Evolutionary conservation across 2,888 invertebrate species (phyloP).

Genomic region (Xestia ashworthii): DNA sequence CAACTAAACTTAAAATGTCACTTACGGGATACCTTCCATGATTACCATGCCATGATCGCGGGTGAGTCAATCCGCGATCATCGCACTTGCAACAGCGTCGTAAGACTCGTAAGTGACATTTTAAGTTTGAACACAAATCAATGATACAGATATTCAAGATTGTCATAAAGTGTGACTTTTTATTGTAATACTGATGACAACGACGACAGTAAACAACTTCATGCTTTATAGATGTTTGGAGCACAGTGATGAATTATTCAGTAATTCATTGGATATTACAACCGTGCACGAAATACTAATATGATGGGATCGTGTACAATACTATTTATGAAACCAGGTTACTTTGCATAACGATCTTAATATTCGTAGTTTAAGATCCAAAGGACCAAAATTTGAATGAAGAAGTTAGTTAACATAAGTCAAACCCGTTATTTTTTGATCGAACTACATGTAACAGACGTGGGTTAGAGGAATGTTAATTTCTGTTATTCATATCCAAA

Average conservation of each 20-base stretch:
- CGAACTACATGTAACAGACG: too few relatives aligned
- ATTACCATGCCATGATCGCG: too few relatives aligned
- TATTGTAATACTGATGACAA: background rate
- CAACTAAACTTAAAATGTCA: too few relatives aligned
- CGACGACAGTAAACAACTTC: background rate
- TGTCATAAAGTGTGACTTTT: background rate
- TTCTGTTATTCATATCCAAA: background rate
- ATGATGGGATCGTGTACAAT: background rate
- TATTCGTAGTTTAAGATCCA: background rate
- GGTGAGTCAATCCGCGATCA: too few relatives aligned
- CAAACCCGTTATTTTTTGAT: background rate
- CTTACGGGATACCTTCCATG: too few relatives aligned
- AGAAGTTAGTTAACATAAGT: background rate
- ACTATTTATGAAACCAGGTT: background rate
- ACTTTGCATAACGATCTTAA: background rate
- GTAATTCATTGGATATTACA: background rate
- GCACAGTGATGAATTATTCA: constrained; percentile 7
- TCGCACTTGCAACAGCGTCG: too few relatives aligned
- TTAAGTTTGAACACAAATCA: background rate
- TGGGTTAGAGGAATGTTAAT: constrained; percentile 12
- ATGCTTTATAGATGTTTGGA: background rate
- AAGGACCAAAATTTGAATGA: background rate
- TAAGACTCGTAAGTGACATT: too few relatives aligned
- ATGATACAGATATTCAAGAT: background rate
- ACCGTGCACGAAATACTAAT: background rate